Base-by-base conservation (phyloP, 2,888 invertebrate species). In the Agonopterix subpropinquella region DNA sequence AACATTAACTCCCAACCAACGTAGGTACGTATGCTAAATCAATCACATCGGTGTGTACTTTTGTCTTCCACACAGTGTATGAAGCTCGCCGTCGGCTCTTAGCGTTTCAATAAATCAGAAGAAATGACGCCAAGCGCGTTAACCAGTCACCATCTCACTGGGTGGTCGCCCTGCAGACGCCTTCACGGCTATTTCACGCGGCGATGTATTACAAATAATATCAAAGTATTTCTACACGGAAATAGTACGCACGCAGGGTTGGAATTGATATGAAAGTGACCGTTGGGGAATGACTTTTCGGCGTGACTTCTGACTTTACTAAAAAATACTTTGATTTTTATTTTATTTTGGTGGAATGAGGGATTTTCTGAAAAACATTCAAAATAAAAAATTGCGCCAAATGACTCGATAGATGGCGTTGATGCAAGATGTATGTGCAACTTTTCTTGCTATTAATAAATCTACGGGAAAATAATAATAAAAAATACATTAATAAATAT, bases 21-120 rank as follows among this genome's bases (percentile, higher is more conserved):
- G 18, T 18, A 18, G 18, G 18, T 18, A 18, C 4, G 5, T 5
- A 5, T 28, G 28, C 28, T 28, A 28, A 28, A 28, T 28, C 28
- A 28, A 28, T 28, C 28, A 18, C 2, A 28, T 7, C 28, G 39
- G 37, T 28, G 13, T 35, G 36, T 44, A 36, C 36, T 47, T 42
- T 47, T 50, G 4, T 28, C 28, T 28, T 39, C n/a, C 39, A 53
- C 11, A 47, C 58, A 70, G 64, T 77, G 68, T 64, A 76, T 59
- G 50, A 54, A 59, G 56, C 57, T 64, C 65, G 57, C 63, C 76
- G 70, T 61, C 75, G 65, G 70, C 65, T 63, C 68, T 74, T 68
- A 67, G 74, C 70, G 67, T 80, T 84, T 73, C 75, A 80, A 87
- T 87, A 87, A 85, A 87, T 87, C 87, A 85, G 76, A 73, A 77